Base-by-base conservation (phyloP, 2,113 vertebrate species). In the Rattus rattus region DNA sequence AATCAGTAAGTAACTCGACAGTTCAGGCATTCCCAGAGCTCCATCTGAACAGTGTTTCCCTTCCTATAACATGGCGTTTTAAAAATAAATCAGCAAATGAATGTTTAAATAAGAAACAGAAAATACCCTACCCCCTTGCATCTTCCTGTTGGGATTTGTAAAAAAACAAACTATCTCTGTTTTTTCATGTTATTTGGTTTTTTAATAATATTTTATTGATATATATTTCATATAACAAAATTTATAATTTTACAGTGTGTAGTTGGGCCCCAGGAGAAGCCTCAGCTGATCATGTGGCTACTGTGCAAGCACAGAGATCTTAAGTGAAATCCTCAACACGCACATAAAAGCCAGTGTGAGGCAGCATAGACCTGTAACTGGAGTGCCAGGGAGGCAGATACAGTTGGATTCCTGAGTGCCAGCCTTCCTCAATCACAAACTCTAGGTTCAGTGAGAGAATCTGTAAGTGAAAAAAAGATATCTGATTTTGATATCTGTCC, bases 11-110 rank as follows among this genome's bases (percentile, higher is more conserved):
- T 56, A 49, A 91, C 47, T 52, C 79, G 5, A 65, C 5, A n/a
- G 12, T 81, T 88, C 81, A 20, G 52, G 43, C 47, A 91, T 89
- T 89, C 61, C 94, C 73, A 87, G 79, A 70, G 43, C 13, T 85
- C 24, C 36, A 8, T 69, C 47, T 79, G 49, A 94, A 79, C 0
- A 84, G 3, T 16, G 69, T 85, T 89, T 79, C 49, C 30, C 79
- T 54, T 81, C 9, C 56, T 61, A 4, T 80, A 73, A 91, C 13
- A 93, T 93, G 13, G 17, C 16, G 54, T 94, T 97, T 30, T 67
- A 95, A 96, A 88, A 72, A 88, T 91, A 91, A 88, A 56, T 61
- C 81, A 95, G n/a, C 54, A 92, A 91, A 76, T 86, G 8, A 65
- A 54, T 89, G 72, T 22, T 65, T 65, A 67, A 90, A 22, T 94